These are phyloP conservation scores for Syndactyla subalaris DNA, from an alignment of 2,797 vertebrate species.

Conservation along the genomic window DNA sequence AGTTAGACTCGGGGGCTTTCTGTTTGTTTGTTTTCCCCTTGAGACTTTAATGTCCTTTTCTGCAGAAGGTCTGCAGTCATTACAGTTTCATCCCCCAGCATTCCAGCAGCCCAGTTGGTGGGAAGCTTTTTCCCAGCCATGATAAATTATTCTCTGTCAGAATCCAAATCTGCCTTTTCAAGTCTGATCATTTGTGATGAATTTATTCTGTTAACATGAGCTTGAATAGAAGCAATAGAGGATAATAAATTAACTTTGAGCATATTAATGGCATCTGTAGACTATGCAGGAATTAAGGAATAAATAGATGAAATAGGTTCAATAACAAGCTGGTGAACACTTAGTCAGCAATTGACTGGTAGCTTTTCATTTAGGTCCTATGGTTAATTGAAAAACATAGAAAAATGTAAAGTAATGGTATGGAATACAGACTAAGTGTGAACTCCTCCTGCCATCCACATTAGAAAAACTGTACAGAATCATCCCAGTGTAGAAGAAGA, in stretches of 20 bases:
- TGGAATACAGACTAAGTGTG: background rate
- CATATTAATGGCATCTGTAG: constrained; percentile 66
- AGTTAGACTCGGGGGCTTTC: background rate
- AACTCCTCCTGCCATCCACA: background rate
- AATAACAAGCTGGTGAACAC: constrained; percentile 45
- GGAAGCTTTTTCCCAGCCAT: constrained; percentile 63
- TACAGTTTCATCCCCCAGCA: constrained; percentile 42
- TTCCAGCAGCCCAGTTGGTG: constrained; percentile 42
- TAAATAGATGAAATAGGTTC: constrained; percentile 54
- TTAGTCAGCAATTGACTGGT: constrained; percentile 42
- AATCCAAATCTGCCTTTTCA: constrained; percentile 75
- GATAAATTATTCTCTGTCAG: constrained; percentile 80
- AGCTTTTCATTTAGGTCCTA: background rate
- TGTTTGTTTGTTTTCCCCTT: background rate
- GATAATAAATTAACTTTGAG: constrained; percentile 70
- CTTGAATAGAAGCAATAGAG: constrained; percentile 60
- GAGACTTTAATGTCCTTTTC: background rate
- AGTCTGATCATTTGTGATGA: constrained; percentile 69
- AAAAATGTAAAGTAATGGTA: background rate
- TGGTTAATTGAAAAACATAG: constrained; percentile 30
- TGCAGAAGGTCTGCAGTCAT: constrained; percentile 17
- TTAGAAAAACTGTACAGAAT: background rate
- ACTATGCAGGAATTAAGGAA: constrained; percentile 55
- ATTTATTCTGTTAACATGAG: constrained; percentile 72
- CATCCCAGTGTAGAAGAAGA: background rate